phyloP scores from a whole-genome alignment of 2,797 vertebrate species.

The Acanthurus lineatus region DNA sequence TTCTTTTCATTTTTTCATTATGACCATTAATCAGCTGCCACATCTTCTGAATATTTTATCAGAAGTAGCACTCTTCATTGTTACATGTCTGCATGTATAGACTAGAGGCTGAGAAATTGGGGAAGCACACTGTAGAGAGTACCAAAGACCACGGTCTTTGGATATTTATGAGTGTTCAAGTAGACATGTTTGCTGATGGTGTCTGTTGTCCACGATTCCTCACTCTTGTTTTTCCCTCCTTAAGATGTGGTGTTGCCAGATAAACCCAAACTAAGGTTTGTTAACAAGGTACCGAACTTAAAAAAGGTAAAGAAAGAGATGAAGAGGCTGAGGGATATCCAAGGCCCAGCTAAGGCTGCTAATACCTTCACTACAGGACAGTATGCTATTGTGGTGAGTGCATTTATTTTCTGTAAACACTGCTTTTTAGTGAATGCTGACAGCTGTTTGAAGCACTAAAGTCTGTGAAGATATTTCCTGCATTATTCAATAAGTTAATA shows the following conservation, averaged over 20 bases:
- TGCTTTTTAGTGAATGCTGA: background rate
- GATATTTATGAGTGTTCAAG: background rate
- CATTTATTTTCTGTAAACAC: background rate
- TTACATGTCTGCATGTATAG: background rate
- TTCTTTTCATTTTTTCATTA: background rate
- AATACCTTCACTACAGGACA: slow-evolving; percentile 88
- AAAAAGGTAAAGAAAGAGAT: slow-evolving; percentile 88
- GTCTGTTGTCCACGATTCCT: background rate
- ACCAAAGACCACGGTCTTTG: background rate
- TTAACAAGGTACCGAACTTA: slow-evolving; percentile 91
- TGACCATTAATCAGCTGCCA: background rate
- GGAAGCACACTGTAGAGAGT: background rate
- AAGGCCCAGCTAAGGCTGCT: slow-evolving; percentile 83
- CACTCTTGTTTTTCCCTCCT: slow-evolving; percentile 3
- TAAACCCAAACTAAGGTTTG: slow-evolving; percentile 89
- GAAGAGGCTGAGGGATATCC: slow-evolving; percentile 91
- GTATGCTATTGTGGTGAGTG: slow-evolving; percentile 93
- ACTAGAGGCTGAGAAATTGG: background rate
- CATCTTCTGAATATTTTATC: background rate
- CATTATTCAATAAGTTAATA: background rate
- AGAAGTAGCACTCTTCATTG: background rate
- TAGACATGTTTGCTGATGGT: background rate
- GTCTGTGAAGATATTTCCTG: background rate
- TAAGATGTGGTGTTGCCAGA: slow-evolving; percentile 88
- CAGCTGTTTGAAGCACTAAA: background rate